These are phyloP conservation scores for Magallana gigas DNA, from an alignment of 1,140 invertebrate species.

Conservation along the genomic window DNA sequence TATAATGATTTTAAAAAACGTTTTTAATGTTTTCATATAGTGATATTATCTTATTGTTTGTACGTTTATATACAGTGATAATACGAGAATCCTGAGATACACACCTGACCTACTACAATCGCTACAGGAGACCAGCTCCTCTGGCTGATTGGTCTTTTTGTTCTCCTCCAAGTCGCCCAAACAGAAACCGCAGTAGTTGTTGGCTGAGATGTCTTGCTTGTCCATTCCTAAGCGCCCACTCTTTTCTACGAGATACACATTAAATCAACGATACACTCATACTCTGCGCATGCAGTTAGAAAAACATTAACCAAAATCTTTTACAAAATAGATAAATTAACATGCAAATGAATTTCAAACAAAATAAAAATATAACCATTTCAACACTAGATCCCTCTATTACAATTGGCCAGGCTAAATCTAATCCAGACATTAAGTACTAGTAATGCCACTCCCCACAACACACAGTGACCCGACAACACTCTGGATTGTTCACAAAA, in stretches of 20 bases:
- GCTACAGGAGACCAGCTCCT: slow-evolving; percentile 97
- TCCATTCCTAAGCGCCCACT: slow-evolving; percentile 42
- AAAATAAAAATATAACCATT: not conserved
- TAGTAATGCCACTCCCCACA: slow-evolving; percentile 23
- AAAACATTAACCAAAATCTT: not conserved
- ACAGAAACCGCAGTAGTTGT: slow-evolving; percentile 97
- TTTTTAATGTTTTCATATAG: no score
- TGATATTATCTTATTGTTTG: no score
- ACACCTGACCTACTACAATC: slow-evolving; percentile 99
- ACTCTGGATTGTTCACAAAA: slow-evolving; percentile 39
- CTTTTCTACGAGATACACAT: not conserved
- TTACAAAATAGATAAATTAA: not conserved
- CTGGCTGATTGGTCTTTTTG: slow-evolving; percentile 96
- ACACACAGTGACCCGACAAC: slow-evolving; percentile 25
- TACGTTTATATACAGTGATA: no score
- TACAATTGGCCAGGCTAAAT: not conserved
- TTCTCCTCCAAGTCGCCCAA: slow-evolving; percentile 96
- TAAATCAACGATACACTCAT: no score
- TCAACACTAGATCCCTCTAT: not conserved
- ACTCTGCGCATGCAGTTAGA: not conserved
- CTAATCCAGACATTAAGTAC: not conserved
- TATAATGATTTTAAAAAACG: no score
- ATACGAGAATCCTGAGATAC: not conserved
- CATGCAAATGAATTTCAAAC: slow-evolving; percentile 5
- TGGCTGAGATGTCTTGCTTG: slow-evolving; percentile 61